phyloP scores from a whole-genome alignment of 1,140 invertebrate genomes.

The Micrasema minimum region DNA sequence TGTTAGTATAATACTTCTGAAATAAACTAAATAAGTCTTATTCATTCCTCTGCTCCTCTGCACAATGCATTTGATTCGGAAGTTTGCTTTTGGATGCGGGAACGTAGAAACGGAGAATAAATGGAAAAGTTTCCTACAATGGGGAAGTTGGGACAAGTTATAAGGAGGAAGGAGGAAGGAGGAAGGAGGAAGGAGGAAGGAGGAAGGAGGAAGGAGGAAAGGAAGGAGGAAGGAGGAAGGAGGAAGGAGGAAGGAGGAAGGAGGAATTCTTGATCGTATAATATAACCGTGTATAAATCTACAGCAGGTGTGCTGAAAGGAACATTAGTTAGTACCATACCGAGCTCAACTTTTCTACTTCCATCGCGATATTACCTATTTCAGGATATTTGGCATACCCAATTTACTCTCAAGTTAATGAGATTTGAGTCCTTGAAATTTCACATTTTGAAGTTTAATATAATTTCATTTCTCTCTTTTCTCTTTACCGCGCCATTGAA shows the following conservation, averaged over 20 bases:
- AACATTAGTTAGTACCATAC: background rate
- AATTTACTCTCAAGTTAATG: too few relatives aligned
- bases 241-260: background rate
- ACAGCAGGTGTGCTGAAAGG: conserved; percentile 22
- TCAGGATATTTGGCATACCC: too few relatives aligned
- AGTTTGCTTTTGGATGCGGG: background rate
- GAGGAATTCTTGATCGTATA: conserved; percentile 21
- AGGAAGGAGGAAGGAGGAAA: too few relatives aligned
- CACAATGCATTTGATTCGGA: conserved; percentile 22
- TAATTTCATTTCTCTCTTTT: too few relatives aligned
- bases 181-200: too few relatives aligned
- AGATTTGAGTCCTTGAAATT: too few relatives aligned
- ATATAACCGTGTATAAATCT: background rate
- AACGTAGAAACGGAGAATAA: background rate
- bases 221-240: conserved; percentile 16
- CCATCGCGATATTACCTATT: too few relatives aligned
- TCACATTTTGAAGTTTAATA: too few relatives aligned
- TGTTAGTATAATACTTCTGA: too few relatives aligned
- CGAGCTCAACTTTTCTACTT: too few relatives aligned
- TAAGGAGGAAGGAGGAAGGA: too few relatives aligned
- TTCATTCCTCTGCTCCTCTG: background rate
- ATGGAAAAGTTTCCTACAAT: conserved; percentile 15
- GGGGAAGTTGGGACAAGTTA: conserved; percentile 20
- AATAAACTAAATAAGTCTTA: too few relatives aligned
- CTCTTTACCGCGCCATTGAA: background rate